These are phyloP conservation scores for Eupithecia subumbrata DNA, from an alignment of 2,888 invertebrate species.

Conservation along the genomic window DNA sequence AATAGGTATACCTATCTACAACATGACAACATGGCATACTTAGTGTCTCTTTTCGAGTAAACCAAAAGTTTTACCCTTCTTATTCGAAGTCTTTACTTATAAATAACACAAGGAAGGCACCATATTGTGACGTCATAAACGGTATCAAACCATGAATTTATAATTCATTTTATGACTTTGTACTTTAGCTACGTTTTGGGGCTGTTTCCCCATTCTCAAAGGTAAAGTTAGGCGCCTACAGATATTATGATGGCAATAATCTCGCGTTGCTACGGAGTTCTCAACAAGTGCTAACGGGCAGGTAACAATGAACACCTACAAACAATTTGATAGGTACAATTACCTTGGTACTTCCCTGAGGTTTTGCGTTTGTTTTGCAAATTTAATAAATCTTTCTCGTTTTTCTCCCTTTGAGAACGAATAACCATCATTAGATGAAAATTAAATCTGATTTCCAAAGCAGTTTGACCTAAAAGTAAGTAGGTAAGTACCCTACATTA, in stretches of 20 bases:
- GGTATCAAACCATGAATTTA: slow-evolving; percentile 50
- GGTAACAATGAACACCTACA: neutral
- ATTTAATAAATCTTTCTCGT: neutral
- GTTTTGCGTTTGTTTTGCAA: neutral
- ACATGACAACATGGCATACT: neutral
- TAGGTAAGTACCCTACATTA: neutral
- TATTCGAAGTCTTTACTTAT: neutral
- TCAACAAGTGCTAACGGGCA: slow-evolving; percentile 27
- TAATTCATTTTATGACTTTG: slow-evolving; percentile 47
- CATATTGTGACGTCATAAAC: slow-evolving; percentile 44
- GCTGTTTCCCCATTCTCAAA: slow-evolving; percentile 2
- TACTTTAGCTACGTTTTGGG: slow-evolving; percentile 4
- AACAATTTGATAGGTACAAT: neutral
- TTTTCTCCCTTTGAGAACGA: neutral
- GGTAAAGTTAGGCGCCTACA: slow-evolving; percentile 12
- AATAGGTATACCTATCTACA: neutral
- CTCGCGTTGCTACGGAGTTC: slow-evolving; percentile 18
- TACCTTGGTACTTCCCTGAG: neutral
- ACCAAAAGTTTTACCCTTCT: neutral
- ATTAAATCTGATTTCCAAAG: neutral
- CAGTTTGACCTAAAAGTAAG: neutral
- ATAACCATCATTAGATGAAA: neutral
- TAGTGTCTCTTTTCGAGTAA: neutral
- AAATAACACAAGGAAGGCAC: slow-evolving; percentile 4
- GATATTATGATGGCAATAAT: slow-evolving; percentile 24